Evolutionary conservation across 2,888 invertebrate species (phyloP).

Genomic region (Diloba caeruleocephala): DNA sequence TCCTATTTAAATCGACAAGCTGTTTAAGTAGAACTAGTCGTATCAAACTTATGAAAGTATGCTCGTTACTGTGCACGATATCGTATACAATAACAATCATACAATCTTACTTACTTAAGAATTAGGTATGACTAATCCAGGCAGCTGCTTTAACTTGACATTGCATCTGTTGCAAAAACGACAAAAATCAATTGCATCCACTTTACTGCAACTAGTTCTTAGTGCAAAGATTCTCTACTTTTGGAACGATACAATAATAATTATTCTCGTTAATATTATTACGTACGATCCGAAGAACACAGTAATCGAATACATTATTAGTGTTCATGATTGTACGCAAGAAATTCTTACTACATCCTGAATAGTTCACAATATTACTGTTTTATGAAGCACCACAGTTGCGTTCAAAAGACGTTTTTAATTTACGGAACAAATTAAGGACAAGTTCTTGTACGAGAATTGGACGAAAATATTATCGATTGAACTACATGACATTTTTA

Average conservation of each 20-base stretch:
- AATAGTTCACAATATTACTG: constrained; percentile 20
- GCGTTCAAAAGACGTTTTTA: constrained; percentile 38
- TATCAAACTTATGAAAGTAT: too few relatives aligned
- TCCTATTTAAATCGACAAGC: too few relatives aligned
- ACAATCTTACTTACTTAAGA: constrained; percentile 10
- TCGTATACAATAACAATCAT: not conserved
- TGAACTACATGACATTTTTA: constrained; percentile 34
- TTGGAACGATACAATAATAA: constrained; percentile 35
- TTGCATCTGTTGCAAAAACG: constrained; percentile 56
- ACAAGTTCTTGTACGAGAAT: constrained; percentile 56
- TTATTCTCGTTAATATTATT: constrained; percentile 30
- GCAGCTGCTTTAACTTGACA: constrained; percentile 58
- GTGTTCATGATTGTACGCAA: constrained; percentile 24
- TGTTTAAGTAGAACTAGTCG: too few relatives aligned
- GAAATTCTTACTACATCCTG: constrained; percentile 40
- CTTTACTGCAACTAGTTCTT: constrained; percentile 49
- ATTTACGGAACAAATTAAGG: constrained; percentile 57
- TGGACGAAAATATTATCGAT: constrained; percentile 45
- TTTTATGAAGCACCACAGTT: constrained; percentile 20
- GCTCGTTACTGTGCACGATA: too few relatives aligned
- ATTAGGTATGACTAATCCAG: constrained; percentile 39
- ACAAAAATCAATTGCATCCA: constrained; percentile 61
- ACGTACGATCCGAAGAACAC: constrained; percentile 33
- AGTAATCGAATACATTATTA: constrained; percentile 39
- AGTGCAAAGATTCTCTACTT: constrained; percentile 38